Conservation (phyloP, 2,888 invertebrate genomes). For the Dryobota labecula region DNA sequence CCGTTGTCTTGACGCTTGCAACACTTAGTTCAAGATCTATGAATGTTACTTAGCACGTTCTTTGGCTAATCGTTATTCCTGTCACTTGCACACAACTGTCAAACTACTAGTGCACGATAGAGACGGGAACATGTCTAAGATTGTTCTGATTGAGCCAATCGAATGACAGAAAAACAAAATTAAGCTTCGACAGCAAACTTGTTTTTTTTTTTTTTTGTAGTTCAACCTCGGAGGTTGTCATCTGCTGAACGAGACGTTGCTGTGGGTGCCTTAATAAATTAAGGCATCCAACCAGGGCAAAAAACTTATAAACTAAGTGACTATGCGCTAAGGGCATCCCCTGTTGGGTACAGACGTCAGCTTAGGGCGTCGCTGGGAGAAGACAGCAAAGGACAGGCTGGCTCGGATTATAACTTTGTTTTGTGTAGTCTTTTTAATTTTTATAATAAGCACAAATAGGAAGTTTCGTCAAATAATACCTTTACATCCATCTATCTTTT, state of each 20-base stretch:
- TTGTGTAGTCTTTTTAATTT: neutral
- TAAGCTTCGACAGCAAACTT: neutral
- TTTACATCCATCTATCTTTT: constrained; percentile 2
- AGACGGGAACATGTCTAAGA: neutral
- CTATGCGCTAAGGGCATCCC: too few relatives aligned
- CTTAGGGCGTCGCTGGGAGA: too few relatives aligned
- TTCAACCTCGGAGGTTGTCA: too few relatives aligned
- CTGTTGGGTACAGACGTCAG: too few relatives aligned
- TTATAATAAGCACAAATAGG: constrained; percentile 28
- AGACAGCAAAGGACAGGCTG: too few relatives aligned
- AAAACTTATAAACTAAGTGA: too few relatives aligned
- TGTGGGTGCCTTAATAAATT: too few relatives aligned
- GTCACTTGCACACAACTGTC: neutral
- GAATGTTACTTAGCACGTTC: neutral
- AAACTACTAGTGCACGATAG: too few relatives aligned
- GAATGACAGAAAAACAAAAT: neutral
- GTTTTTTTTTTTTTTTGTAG: too few relatives aligned
- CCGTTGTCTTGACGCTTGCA: neutral
- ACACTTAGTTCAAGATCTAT: neutral
- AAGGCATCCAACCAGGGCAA: too few relatives aligned
- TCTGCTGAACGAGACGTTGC: too few relatives aligned
- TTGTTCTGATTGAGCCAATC: neutral
- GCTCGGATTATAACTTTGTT: too few relatives aligned
- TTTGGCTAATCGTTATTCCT: neutral
- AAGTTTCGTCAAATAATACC: constrained; percentile 19